Conservation (phyloP, 2,113 vertebrate species). For the Emydocephalus ijimae region DNA sequence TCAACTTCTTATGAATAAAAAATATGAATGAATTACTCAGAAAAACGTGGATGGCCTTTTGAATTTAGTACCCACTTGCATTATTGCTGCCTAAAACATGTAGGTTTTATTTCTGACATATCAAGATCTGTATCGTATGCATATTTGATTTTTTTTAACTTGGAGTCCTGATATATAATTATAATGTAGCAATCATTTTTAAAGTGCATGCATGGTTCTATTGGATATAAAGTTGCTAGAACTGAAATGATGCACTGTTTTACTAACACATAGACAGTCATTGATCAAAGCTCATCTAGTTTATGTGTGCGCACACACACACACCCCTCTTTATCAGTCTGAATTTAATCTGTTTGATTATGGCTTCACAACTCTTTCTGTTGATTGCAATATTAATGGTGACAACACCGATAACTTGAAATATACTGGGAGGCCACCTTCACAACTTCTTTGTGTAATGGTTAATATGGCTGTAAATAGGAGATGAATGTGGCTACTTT, state of each 20-base stretch:
- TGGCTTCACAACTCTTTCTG: slow-evolving; percentile 42
- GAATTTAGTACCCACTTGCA: background rate
- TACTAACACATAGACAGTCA: background rate
- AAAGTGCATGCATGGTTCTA: background rate
- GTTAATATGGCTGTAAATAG: slow-evolving; percentile 71
- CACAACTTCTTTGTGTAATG: slow-evolving; percentile 62
- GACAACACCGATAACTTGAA: slow-evolving; percentile 63
- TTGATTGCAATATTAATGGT: slow-evolving; percentile 61
- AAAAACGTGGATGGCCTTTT: background rate
- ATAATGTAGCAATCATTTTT: background rate
- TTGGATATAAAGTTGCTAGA: background rate
- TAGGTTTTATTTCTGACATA: background rate
- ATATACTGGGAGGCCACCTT: slow-evolving; percentile 62
- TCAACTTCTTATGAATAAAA: background rate
- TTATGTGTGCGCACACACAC: background rate
- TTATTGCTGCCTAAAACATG: background rate
- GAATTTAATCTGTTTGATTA: slow-evolving; percentile 52
- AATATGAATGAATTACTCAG: slow-evolving; percentile 4
- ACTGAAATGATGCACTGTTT: background rate
- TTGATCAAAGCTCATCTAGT: slow-evolving; percentile 25
- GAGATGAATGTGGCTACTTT: slow-evolving; percentile 80
- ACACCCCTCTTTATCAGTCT: slow-evolving; percentile 39
- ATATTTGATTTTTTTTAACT: background rate
- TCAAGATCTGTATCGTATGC: background rate
- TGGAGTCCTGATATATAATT: background rate